Percentiles rank a stretch among this genome's conserved stretches.
phyloP scores from a whole-genome alignment of 2,888 invertebrate genomes.

The Xylophagus ater region DNA sequence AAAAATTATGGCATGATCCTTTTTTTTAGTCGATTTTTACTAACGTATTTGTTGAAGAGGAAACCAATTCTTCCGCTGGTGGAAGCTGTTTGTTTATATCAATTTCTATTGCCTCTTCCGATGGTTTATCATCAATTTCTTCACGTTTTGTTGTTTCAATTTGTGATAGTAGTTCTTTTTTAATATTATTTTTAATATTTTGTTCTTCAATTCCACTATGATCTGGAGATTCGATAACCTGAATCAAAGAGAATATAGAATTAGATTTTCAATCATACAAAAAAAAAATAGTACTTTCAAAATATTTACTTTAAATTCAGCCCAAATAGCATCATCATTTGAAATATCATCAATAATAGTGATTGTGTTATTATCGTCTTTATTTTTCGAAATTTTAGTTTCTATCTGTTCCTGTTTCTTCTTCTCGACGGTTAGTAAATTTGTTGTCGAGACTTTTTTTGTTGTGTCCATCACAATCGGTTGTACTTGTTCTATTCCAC shows the following conservation, averaged over 20 bases:
- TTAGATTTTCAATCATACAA: not conserved
- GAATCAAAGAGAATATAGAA: too few relatives aligned
- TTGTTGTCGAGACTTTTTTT: not conserved
- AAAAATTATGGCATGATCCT: too few relatives aligned
- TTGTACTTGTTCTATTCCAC: not conserved
- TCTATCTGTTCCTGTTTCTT: too few relatives aligned
- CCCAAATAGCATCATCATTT: slow-evolving; percentile 13
- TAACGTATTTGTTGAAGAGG: too few relatives aligned
- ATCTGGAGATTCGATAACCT: slow-evolving; percentile 12
- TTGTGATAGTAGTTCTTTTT: not conserved
- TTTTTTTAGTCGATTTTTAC: too few relatives aligned
- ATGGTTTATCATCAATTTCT: not conserved
- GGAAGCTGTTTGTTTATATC: too few relatives aligned
- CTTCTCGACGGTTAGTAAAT: too few relatives aligned
- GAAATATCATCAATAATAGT: slow-evolving; percentile 9
- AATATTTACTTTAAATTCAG: slow-evolving; percentile 14
- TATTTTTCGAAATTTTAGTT: too few relatives aligned
- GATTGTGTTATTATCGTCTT: not conserved
- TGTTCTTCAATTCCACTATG: slow-evolving; percentile 6
- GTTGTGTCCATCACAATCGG: not conserved
- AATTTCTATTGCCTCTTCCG: not conserved
- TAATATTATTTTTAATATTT: slow-evolving; percentile 1
- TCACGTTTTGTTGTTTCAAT: slow-evolving; percentile 7
- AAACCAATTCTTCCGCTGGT: too few relatives aligned
- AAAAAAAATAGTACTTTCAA: too few relatives aligned